Conservation (phyloP, 2,888 invertebrate species). For the Oligia fasciuncula region DNA sequence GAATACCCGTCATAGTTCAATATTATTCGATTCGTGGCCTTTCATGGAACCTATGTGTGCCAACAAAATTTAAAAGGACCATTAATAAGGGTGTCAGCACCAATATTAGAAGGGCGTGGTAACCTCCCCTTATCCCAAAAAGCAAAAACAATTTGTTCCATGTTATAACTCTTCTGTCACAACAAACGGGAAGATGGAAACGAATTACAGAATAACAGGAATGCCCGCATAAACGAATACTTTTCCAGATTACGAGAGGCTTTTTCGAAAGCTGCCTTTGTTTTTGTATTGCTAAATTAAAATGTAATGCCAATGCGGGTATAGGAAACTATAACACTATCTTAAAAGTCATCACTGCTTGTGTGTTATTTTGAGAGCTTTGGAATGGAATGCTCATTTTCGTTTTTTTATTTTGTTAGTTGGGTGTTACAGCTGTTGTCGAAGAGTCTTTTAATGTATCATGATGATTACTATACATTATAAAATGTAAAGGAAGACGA, state of each 20-base stretch:
- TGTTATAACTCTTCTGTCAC: constrained; percentile 16
- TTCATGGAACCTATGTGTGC: constrained; percentile 8
- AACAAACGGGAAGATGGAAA: constrained; percentile 13
- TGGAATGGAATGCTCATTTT: constrained; percentile 32
- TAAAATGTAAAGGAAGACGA: not conserved
- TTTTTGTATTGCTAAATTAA: constrained; percentile 36
- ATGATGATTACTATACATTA: not conserved
- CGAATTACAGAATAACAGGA: constrained; percentile 23
- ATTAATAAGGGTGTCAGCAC: constrained; percentile 35
- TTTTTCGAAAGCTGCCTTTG: constrained; percentile 50
- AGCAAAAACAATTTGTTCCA: constrained; percentile 23
- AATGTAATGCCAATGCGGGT: constrained; percentile 53
- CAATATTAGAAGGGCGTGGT: constrained; percentile 2
- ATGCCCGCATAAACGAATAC: constrained; percentile 47
- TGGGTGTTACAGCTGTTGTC: not conserved
- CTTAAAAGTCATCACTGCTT: constrained; percentile 19
- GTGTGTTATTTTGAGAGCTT: constrained; percentile 35
- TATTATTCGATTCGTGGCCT: constrained; percentile 31
- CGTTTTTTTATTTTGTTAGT: constrained; percentile 1
- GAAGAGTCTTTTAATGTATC: not conserved
- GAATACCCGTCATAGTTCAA: constrained; percentile 17
- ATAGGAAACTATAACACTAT: constrained; percentile 34
- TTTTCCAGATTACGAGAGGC: constrained; percentile 32
- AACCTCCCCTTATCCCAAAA: constrained; percentile 10
- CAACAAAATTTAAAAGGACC: constrained; percentile 27